Evolutionary conservation across 2,113 vertebrate species (phyloP), one percentile per base, ranked within the genome.

Genomic region (Neotoma lepida): DNA sequence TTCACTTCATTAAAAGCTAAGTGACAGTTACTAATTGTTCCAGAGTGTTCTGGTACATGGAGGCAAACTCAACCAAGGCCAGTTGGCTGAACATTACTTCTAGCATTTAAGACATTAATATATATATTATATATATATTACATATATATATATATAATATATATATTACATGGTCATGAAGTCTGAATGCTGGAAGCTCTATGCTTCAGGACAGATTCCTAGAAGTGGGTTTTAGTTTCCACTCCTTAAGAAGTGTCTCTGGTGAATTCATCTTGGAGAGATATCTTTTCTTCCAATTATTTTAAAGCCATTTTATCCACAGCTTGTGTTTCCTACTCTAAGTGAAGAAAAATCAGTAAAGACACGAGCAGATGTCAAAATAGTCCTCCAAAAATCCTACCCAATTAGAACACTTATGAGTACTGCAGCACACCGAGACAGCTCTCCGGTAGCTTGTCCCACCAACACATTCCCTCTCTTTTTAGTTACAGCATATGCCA

Each of bases 401-500:
- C 97, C 97, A 97, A 97, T 97, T 97, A 97, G 97, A 97, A 97
- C 96, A 94, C 97, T 97, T 89, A 94, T 95, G 86, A 94, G 97
- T 96, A 96, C 97, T 78, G 90, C 93, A n/a, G 97, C 96, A 95
- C 97, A 97, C 96, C 97, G 96, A 96, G 96, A 97, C 97, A 96
- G 97, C 97, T 96, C 97, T 95, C 97, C 96, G 96, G 97, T 97
- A 97, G 97, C 96, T 90, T 91, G 97, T 96, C 97, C 97, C 97
- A 97, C 93, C 94, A 97, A 97, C 97, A 97, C 97, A 96, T 97
- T 97, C 97, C 94, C 96, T 97, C 97, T 97, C 97, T 97, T 97
- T 97, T 97, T 97, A 97, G 97, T 97, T 97, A 97, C 97, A 97
- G 96, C 97, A 97, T 97, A 97, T 97, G 97, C 97, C 97, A 97